Evolutionary conservation across 2,797 vertebrate species (phyloP), one percentile per base, ranked within the genome.

Genomic region (Diplodus puntazzo): DNA sequence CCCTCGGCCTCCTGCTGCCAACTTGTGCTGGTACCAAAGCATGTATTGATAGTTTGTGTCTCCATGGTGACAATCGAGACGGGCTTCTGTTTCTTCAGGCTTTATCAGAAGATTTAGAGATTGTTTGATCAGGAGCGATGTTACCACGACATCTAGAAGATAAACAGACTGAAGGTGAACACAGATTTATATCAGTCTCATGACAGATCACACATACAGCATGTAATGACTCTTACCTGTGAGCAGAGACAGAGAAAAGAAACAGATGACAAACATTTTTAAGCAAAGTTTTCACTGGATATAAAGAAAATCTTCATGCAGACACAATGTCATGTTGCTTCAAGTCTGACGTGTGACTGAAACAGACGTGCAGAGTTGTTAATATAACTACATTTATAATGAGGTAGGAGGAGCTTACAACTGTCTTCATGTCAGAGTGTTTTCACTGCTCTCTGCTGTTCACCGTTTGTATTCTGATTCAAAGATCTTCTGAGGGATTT

Each of bases 1-100:
- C 9, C 3, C 34, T 8, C n/a, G 71, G 16, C 48, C 72, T 64
- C 58, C 67, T 55, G 27, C 27, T 27, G 54, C 46, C 8, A 72
- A 57, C 62, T 64, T 84, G 0, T 89, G 80, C 62, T 60, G 80
- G 71, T 93, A 94, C 92, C 93, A 94, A 23, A 67, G 75, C 88
- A 94, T 85, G 79, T 85, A 87, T 13, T 17, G 0, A 20, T 87
- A 92, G 71, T 0, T 30, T 39, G 10, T 25, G 45, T 94, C 85
- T 17, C 88, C 90, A 16, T 93, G 90, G 55, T 64, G 46, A 70
- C 91, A 93, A 0, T 39, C 23, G 3, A 94, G 54, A 7, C 0
- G n/a, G 18, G 57, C 66, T 46, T 65, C 59, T 30, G 3, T 3
- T 60, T 68, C 7, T 55, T 61, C 68, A 2, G 69, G 14, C 7